A percentile compares a stretch with the other conserved stretches of the same genome.
Evolutionary conservation across 2,113 vertebrate species (phyloP).

Genomic region (Ursus arctos): DNA sequence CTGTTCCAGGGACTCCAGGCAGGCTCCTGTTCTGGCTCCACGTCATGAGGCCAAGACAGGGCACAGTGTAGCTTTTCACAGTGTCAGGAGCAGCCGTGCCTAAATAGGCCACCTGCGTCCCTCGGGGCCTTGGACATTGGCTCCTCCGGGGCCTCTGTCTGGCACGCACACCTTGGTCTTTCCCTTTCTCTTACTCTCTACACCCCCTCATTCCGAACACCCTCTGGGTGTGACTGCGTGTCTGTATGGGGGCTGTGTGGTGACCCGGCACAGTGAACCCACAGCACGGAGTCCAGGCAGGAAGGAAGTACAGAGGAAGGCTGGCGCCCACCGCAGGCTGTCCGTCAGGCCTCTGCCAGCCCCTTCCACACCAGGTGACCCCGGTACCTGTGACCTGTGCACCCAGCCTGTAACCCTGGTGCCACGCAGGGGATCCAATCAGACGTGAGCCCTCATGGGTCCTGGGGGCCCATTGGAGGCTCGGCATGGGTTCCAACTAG

Average conservation of each 20-base stretch:
- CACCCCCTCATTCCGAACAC: rapidly evolving
- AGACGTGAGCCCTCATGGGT: not conserved
- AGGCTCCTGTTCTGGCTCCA: not conserved
- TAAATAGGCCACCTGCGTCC: not conserved
- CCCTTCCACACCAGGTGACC: not conserved
- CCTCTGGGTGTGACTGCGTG: rapidly evolving
- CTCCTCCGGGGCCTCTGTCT: not conserved
- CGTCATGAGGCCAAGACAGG: rapidly evolving
- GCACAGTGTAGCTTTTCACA: not conserved
- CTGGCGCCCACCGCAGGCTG: not conserved
- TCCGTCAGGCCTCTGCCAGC: not conserved
- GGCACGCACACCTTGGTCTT: not conserved
- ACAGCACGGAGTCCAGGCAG: not conserved
- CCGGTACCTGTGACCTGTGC: not conserved
- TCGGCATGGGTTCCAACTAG: rapidly evolving
- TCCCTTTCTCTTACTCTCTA: not conserved
- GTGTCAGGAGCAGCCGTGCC: not conserved
- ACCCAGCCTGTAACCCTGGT: not conserved
- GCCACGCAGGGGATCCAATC: not conserved
- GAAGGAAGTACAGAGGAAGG: not conserved
- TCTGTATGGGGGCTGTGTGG: not conserved
- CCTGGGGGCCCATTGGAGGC: not conserved
- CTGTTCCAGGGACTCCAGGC: not conserved
- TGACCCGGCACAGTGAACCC: rapidly evolving
- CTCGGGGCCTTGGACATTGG: not conserved